A percentile compares a stretch with the other conserved stretches of the same genome.
These are phyloP conservation scores for Cryptocheilus praepositus DNA, from an alignment of 2,888 invertebrate genomes.

Conservation along the genomic window DNA sequence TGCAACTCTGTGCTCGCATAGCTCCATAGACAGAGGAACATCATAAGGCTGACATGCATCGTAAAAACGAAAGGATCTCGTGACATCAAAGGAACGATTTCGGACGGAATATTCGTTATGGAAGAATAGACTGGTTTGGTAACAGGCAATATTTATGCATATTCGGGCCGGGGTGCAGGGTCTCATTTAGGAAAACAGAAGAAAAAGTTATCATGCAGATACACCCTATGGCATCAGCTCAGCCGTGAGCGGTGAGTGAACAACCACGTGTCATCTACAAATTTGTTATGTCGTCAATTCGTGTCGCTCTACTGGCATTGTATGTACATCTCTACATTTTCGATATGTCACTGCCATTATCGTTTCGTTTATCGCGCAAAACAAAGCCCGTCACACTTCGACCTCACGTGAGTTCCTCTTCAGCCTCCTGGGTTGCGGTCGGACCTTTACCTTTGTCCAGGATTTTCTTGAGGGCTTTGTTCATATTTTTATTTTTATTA, in stretches of 20 bases:
- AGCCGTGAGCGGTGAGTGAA: constrained; percentile 43
- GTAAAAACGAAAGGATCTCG: constrained; percentile 26
- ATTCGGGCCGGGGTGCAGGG: background rate
- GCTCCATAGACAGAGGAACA: constrained; percentile 41
- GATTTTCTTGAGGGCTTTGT: constrained; percentile 55
- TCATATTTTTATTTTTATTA: constrained; percentile 49
- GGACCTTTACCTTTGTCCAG: constrained; percentile 69
- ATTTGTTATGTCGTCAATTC: constrained; percentile 43
- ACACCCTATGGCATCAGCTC: constrained; percentile 53
- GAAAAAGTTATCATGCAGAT: constrained; percentile 49
- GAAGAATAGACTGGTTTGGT: background rate
- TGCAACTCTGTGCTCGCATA: constrained; percentile 26
- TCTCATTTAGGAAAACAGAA: constrained; percentile 13
- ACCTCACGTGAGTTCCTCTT: constrained; percentile 65
- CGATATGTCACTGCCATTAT: constrained; percentile 40
- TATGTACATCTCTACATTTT: constrained; percentile 43
- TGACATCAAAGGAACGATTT: background rate
- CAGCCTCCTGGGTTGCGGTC: constrained; percentile 66
- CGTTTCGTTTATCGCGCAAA: constrained; percentile 51
- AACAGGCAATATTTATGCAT: constrained; percentile 10
- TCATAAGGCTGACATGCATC: constrained; percentile 49
- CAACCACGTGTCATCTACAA: constrained; percentile 41
- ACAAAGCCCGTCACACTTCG: constrained; percentile 63
- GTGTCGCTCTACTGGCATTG: constrained; percentile 48
- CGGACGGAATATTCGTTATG: background rate